Conservation (phyloP, 30 jellyfish, hydroid and myxozoan genomes). For the Catostylus mosaicus region DNA sequence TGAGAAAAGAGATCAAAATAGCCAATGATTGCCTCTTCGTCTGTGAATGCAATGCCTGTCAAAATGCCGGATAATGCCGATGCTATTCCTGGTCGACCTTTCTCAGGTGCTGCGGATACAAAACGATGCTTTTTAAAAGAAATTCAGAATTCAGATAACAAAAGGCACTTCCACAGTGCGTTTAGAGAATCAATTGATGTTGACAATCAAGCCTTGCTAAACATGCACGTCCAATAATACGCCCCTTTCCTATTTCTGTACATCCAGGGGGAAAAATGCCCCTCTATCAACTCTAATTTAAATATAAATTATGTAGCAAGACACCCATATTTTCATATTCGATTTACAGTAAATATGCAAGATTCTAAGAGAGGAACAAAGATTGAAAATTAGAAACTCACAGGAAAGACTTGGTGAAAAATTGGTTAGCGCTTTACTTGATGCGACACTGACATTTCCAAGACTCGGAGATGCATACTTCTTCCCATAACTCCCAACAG, state of each 20-base stretch:
- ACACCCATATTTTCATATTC: too few relatives aligned
- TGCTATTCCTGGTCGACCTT: slow-evolving; percentile 21
- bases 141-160: too few relatives aligned
- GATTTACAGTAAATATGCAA: too few relatives aligned
- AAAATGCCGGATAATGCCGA: slow-evolving; percentile 48
- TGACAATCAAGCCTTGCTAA: too few relatives aligned
- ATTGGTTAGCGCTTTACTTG: slow-evolving; percentile 34
- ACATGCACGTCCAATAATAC: too few relatives aligned
- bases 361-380: neutral
- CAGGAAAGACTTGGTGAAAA: slow-evolving; percentile 44
- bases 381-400: slow-evolving; percentile 11
- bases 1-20: slow-evolving; percentile 62
- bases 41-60: slow-evolving; percentile 75
- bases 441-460: slow-evolving; percentile 40
- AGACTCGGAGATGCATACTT: slow-evolving; percentile 55
- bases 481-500: slow-evolving; percentile 25
- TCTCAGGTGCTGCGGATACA: slow-evolving; percentile 33
- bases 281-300: too few relatives aligned
- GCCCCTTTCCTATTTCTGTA: too few relatives aligned
- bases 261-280: too few relatives aligned
- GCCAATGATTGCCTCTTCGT: slow-evolving; percentile 66
- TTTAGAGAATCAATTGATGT: too few relatives aligned
- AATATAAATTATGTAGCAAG: too few relatives aligned
- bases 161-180: too few relatives aligned
- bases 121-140: neutral